These are phyloP conservation scores for Lithophane ornitopus DNA, from an alignment of 2,888 invertebrate species.

Conservation along the genomic window DNA sequence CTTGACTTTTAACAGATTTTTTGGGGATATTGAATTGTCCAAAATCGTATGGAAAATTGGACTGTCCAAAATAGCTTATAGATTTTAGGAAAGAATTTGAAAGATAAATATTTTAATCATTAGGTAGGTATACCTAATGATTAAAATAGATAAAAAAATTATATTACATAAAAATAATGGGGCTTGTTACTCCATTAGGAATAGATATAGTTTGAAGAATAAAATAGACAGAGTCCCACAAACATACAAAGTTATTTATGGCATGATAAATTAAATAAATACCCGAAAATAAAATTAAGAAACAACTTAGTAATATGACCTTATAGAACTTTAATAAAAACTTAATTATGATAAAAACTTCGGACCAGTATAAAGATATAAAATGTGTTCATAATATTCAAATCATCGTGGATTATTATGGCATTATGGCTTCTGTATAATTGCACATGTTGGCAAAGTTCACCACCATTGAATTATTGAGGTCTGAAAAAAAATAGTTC, in stretches of 20 bases:
- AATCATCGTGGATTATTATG: slow-evolving; percentile 24
- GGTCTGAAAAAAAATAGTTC: background rate
- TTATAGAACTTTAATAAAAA: slow-evolving; percentile 35
- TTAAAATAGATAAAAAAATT: background rate
- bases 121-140: no score
- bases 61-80: background rate
- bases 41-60: background rate
- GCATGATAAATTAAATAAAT: background rate
- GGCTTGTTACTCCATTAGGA: background rate
- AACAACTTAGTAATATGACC: slow-evolving; percentile 8
- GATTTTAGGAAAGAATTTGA: no score
- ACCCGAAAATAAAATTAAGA: background rate
- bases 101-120: background rate
- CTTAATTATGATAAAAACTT: slow-evolving; percentile 28
- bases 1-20: slow-evolving; percentile 28
- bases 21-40: background rate
- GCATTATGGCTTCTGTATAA: slow-evolving; percentile 50
- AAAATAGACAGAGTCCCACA: background rate
- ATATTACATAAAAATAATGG: background rate
- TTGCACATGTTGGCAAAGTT: slow-evolving; percentile 16
- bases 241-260: slow-evolving; percentile 8
- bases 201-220: background rate
- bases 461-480: no score
- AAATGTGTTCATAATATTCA: slow-evolving; percentile 28
- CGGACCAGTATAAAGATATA: background rate